phyloP scores from a whole-genome alignment of 1,140 invertebrate species.

The Akabosia matsudoensis region DNA sequence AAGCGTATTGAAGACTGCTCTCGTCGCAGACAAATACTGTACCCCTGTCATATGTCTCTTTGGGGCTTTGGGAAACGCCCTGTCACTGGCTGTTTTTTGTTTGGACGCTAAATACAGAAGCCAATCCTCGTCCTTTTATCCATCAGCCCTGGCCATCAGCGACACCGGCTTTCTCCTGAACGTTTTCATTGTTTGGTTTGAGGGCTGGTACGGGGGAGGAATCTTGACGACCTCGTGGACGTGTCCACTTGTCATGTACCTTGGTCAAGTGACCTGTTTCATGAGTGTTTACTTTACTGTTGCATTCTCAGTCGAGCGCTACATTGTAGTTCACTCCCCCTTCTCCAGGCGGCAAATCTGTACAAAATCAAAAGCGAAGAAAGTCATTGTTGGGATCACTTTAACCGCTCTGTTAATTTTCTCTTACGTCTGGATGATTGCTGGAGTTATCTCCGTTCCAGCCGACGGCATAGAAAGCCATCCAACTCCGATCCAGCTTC shows the following conservation, averaged over 20 bases:
- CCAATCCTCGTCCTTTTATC: conserved; percentile 72
- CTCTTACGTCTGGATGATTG: conserved; percentile 58
- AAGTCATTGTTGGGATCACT: conserved; percentile 59
- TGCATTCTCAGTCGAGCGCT: conserved; percentile 80
- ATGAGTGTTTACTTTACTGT: too few relatives aligned
- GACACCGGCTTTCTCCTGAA: conserved; percentile 69
- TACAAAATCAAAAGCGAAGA: conserved; percentile 69
- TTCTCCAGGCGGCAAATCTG: conserved; percentile 71
- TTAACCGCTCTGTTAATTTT: conserved; percentile 59
- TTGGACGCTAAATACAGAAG: too few relatives aligned
- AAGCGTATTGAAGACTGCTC: too few relatives aligned
- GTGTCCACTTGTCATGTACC: conserved; percentile 71
- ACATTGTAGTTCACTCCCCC: conserved; percentile 75
- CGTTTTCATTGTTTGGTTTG: conserved; percentile 65
- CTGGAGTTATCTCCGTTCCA: too few relatives aligned
- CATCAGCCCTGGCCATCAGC: conserved; percentile 70
- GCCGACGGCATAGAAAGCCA: too few relatives aligned
- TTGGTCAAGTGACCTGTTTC: conserved; percentile 72
- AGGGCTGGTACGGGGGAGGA: conserved; percentile 59
- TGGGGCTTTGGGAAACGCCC: too few relatives aligned
- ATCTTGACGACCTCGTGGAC: conserved; percentile 62
- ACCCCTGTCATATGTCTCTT: too few relatives aligned
- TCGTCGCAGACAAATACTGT: too few relatives aligned
- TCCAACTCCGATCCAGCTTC: too few relatives aligned
- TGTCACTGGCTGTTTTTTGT: too few relatives aligned